phyloP scores from a whole-genome alignment of 2,113 vertebrate genomes.

The Larimichthys polyactis region DNA sequence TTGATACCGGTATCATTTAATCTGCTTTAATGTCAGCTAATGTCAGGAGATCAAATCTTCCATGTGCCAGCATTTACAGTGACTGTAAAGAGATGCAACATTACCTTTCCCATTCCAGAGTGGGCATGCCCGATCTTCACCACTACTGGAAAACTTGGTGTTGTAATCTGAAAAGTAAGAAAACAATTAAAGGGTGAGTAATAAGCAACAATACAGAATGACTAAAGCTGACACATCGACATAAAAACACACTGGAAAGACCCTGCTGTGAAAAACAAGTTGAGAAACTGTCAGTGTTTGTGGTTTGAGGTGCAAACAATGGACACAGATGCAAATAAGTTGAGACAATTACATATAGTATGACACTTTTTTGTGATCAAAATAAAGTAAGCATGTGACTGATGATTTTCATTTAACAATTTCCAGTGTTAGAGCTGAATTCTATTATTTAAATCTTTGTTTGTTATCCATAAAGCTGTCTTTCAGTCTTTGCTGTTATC shows the following conservation, averaged over 20 bases:
- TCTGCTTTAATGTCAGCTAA: not conserved
- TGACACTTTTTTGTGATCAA: not conserved
- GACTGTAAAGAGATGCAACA: not conserved
- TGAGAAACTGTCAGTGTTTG: not conserved
- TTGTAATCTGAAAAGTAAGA: constrained; percentile 88
- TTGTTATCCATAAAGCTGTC: not conserved
- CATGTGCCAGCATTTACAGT: not conserved
- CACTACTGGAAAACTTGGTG: constrained; percentile 96
- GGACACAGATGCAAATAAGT: not conserved
- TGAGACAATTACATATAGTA: not conserved
- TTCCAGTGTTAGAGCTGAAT: not conserved
- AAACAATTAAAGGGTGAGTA: constrained; percentile 1
- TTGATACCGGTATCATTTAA: not conserved
- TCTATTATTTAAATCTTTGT: not conserved
- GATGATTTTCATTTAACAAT: too few species aligned
- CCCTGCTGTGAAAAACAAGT: not conserved
- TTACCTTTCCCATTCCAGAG: constrained; percentile 99
- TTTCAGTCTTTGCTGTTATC: not conserved
- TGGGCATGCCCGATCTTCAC: constrained; percentile 99
- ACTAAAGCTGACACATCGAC: not conserved
- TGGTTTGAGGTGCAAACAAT: not conserved
- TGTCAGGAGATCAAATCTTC: not conserved
- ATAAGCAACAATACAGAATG: constrained; percentile 2
- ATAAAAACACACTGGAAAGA: constrained; percentile 5
- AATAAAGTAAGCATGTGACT: too few species aligned